A percentile compares a stretch with the other conserved stretches of the same genome.
phyloP scores from a whole-genome alignment of 2,888 invertebrate species.

The Beris chalybata region DNA sequence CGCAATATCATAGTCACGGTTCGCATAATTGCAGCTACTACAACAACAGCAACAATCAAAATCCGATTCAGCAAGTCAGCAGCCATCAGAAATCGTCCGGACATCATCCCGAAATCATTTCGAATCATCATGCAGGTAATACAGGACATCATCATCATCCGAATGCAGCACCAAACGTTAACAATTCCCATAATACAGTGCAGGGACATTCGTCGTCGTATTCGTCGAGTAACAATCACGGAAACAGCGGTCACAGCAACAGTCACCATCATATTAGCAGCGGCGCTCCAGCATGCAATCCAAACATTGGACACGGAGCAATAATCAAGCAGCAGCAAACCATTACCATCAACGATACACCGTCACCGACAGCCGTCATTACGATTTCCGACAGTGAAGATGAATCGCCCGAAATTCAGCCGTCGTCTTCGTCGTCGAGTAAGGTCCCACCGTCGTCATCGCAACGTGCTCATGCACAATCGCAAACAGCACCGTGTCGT shows the following conservation, averaged over 20 bases:
- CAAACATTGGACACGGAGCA: conserved; percentile 42
- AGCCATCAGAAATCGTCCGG: conserved; percentile 33
- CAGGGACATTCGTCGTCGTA: conserved; percentile 41
- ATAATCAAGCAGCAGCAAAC: conserved; percentile 69
- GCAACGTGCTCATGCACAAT: conserved; percentile 53
- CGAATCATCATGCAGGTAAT: conserved; percentile 30
- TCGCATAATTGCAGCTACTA: conserved; percentile 53
- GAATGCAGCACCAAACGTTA: conserved; percentile 40
- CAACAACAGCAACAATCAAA: conserved; percentile 25
- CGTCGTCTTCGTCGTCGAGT: conserved; percentile 33
- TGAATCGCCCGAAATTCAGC: conserved; percentile 63
- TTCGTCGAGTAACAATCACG: conserved; percentile 35
- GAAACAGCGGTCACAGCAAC: conserved; percentile 33
- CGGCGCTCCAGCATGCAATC: conserved; percentile 39
- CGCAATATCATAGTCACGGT: conserved; percentile 54
- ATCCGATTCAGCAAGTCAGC: conserved; percentile 20
- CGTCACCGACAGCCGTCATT: conserved; percentile 93
- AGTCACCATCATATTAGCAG: conserved; percentile 45
- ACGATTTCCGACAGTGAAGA: conserved; percentile 96
- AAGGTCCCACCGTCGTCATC: conserved; percentile 41
- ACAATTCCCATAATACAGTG: conserved; percentile 41
- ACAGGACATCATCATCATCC: conserved; percentile 38
- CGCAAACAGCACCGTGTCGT: conserved; percentile 50
- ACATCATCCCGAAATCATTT: conserved; percentile 36
- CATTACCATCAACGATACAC: conserved; percentile 93